Evolutionary conservation across 2,797 vertebrate genomes (phyloP).

Genomic region (Cercopithecus mitis): DNA sequence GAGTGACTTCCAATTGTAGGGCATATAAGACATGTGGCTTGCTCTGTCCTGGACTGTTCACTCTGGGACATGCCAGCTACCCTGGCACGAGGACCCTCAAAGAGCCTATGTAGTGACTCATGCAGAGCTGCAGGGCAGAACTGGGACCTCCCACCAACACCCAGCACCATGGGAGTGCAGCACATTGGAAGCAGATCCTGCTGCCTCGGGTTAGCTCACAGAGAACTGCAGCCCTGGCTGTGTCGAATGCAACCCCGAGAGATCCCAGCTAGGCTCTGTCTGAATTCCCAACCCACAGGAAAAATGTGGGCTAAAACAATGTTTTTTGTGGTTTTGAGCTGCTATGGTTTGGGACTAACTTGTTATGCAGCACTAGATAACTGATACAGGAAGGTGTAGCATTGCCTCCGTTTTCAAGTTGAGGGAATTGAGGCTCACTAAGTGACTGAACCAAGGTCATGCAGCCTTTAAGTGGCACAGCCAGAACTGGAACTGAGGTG

Average conservation of each 20-base stretch:
- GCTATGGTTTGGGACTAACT: background rate
- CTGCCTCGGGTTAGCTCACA: background rate
- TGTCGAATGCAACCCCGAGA: background rate
- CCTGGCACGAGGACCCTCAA: too few relatives aligned
- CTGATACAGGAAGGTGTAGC: background rate
- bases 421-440: background rate
- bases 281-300: background rate
- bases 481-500: too few relatives aligned
- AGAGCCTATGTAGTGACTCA: background rate
- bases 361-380: background rate
- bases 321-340: background rate
- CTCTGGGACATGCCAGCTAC: background rate
- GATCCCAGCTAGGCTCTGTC: background rate
- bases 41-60: background rate
- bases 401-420: background rate
- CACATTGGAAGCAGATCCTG: background rate
- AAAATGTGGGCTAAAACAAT: background rate
- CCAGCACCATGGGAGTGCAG: background rate
- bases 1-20: background rate
- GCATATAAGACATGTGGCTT: background rate
- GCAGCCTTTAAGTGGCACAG: background rate
- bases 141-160: background rate
- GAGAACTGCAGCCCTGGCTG: background rate
- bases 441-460: background rate
- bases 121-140: background rate